phyloP scores from a whole-genome alignment of 2,113 vertebrate species.

The Amia ocellicauda region DNA sequence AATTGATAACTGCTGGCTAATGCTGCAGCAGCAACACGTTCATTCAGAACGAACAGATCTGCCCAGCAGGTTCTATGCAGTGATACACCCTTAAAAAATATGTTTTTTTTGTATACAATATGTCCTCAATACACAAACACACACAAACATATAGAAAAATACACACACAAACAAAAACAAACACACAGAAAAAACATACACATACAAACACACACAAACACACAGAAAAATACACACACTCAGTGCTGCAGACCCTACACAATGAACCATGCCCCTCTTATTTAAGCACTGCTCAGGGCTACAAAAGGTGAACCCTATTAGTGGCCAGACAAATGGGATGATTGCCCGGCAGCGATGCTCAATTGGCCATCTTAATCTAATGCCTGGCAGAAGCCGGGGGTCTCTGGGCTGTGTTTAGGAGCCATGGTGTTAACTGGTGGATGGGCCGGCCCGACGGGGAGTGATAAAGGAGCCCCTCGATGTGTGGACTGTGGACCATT shows the following conservation, averaged over 20 bases:
- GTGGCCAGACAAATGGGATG: constrained; percentile 46
- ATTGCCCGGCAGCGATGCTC: constrained; percentile 9
- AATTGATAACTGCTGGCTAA: too few species aligned
- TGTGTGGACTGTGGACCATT: constrained; percentile 39
- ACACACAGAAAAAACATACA: constrained; percentile 18
- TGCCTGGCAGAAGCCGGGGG: constrained; percentile 27
- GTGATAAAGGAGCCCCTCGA: too few species aligned
- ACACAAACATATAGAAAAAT: constrained; percentile 14
- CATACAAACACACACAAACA: constrained; percentile 8
- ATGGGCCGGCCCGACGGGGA: too few species aligned
- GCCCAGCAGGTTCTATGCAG: too few species aligned
- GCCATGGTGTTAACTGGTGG: neutral
- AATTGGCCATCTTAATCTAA: neutral
- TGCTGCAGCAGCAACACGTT: too few species aligned
- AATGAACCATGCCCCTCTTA: constrained; percentile 6
- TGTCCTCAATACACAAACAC: constrained; percentile 6
- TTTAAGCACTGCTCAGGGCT: constrained; percentile 47
- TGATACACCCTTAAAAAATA: too few species aligned
- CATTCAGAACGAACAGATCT: too few species aligned
- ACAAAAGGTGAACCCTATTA: constrained; percentile 60
- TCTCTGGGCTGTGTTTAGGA: neutral
- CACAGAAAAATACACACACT: constrained; percentile 24
- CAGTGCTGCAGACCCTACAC: constrained; percentile 11
- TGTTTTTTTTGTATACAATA: too few species aligned
- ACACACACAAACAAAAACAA: constrained; percentile 6